phyloP scores from a whole-genome alignment of 2,113 vertebrate genomes.

The Anoplopoma fimbria region DNA sequence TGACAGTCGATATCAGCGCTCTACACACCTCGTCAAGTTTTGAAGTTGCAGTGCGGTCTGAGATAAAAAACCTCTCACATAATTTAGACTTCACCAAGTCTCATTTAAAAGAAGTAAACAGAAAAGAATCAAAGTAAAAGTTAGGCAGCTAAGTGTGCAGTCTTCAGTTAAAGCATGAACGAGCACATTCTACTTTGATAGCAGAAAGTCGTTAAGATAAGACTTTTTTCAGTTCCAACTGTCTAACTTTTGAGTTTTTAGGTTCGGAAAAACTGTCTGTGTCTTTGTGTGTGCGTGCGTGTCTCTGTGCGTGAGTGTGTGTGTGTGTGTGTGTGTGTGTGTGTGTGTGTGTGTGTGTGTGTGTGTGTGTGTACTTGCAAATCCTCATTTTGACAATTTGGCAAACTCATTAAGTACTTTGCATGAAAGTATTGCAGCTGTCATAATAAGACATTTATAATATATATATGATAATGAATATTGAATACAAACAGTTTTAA shows the following conservation, averaged over 20 bases:
- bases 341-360: too few relatives aligned
- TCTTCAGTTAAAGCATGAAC: background rate
- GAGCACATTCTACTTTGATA: slow-evolving; percentile 7
- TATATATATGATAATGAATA: background rate
- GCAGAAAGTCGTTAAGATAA: background rate
- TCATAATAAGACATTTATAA: background rate
- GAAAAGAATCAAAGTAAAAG: background rate
- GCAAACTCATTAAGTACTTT: background rate
- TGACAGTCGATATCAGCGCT: background rate
- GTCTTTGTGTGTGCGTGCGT: background rate
- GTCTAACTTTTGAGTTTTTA: background rate
- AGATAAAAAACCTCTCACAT: slow-evolving; percentile 9
- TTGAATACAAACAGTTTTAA: background rate
- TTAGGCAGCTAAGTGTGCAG: background rate
- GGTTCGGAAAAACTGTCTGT: background rate
- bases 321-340: background rate
- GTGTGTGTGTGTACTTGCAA: background rate
- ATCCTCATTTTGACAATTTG: background rate
- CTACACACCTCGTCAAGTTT: background rate
- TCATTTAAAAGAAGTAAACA: slow-evolving; percentile 3
- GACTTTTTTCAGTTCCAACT: background rate
- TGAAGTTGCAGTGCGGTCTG: background rate
- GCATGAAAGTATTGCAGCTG: too few relatives aligned
- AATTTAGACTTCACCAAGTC: background rate
- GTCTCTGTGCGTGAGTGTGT: background rate